phyloP scores from a whole-genome alignment of 1,140 invertebrate species.

The Onthophagus taurus region DNA sequence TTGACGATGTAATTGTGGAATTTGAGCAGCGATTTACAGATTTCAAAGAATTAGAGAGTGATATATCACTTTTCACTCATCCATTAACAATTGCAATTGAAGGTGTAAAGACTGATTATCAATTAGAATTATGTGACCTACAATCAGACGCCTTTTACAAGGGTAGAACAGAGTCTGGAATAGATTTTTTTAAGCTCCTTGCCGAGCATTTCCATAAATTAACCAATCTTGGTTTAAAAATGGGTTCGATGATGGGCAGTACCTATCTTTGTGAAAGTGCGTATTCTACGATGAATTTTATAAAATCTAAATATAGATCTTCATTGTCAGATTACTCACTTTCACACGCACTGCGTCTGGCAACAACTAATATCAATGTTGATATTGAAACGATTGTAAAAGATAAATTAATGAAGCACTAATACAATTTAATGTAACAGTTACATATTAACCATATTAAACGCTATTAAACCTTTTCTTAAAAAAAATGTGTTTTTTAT shows the following conservation, averaged over 20 bases:
- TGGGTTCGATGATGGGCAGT: background rate
- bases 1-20: too few relatives aligned
- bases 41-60: too few relatives aligned
- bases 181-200: background rate
- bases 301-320: background rate
- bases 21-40: too few relatives aligned
- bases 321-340: background rate
- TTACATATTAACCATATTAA: too few relatives aligned
- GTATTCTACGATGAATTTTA: background rate
- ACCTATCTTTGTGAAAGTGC: background rate
- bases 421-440: too few relatives aligned
- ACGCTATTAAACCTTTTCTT: too few relatives aligned
- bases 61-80: too few relatives aligned
- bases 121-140: conserved; percentile 1
- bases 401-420: too few relatives aligned
- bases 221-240: conserved; percentile 1
- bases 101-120: background rate
- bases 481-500: too few relatives aligned
- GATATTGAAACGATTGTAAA: too few relatives aligned
- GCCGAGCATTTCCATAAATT: background rate
- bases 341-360: background rate
- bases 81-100: background rate
- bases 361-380: background rate
- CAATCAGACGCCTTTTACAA: background rate
- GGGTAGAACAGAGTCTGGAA: background rate